Evolutionary conservation across 2,113 vertebrate species (phyloP), one percentile per base, ranked within the genome.

Genomic region (Colinus virginianus): DNA sequence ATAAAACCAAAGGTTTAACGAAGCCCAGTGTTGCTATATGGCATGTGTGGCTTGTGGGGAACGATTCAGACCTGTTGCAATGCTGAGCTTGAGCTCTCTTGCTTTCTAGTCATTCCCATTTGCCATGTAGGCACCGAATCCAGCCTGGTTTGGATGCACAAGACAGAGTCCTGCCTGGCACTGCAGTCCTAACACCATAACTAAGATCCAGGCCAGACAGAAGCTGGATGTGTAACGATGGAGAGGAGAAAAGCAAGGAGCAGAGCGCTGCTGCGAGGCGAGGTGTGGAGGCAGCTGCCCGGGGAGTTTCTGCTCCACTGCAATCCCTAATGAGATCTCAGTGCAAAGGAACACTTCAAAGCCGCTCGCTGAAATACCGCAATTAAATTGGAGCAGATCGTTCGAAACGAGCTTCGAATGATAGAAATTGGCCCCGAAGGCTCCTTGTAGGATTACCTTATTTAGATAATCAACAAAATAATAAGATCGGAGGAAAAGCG

Each of bases 391-490:
- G 51, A 84, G 51, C 51, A 78, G 76, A 64, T 83, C 64, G 61
- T 80, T 86, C 1, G 6, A 79, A 92, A 89, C 0, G 0, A 49
- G 28, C 32, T 77, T 58, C 25, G 46, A 56, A 49, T 91, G 70
- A 76, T 2, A 84, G 36, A 84, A 59, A 63, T 0, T 23, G 25
- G 23, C 53, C 56, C 90, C 75, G 43, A 87, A 71, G 69, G 28
- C 40, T 66, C 28, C 46, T 43, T 30, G 28, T 32, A 71, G 38
- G 74, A 84, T 59, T 67, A 38, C 55, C 81, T 91, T 68, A 76
- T 86, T 93, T 69, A 70, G 46, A 80, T 68, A 71, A 93, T 77
- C 79, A 69, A 83, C 34, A 77, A 85, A 79, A 74, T 34, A 72
- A 40, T 76, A n/a, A 58, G 38, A 82, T 19, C 23, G 45, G 36